A percentile compares a stretch with the other conserved stretches of the same genome.
phyloP scores from a whole-genome alignment of 2,797 vertebrate species.

The Helarctos malayanus region DNA sequence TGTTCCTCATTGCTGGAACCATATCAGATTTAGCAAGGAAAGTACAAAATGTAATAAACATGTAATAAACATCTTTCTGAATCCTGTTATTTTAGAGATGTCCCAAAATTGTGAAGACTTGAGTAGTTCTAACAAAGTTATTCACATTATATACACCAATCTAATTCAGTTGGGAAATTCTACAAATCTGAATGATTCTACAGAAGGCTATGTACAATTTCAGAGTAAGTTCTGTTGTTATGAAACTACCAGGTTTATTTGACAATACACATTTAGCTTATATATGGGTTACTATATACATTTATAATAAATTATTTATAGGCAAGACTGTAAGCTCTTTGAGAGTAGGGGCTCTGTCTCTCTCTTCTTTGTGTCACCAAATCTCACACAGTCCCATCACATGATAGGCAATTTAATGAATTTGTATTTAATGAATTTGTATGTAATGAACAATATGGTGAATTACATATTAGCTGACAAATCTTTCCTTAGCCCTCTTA shows the following conservation, averaged over 20 bases:
- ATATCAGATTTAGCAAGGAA: slow-evolving; percentile 68
- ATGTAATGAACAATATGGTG: background rate
- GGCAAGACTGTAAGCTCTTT: background rate
- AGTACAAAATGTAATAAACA: slow-evolving; percentile 75
- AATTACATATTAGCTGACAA: background rate
- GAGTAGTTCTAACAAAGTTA: background rate
- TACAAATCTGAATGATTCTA: background rate
- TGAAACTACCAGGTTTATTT: background rate
- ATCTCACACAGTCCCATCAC: background rate
- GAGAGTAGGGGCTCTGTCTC: background rate
- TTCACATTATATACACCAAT: background rate
- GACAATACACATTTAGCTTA: background rate
- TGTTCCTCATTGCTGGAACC: slow-evolving; percentile 69
- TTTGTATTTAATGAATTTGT: slow-evolving; percentile 31
- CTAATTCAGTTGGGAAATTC: background rate
- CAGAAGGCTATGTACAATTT: background rate
- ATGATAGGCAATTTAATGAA: background rate
- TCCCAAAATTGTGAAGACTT: slow-evolving; percentile 23
- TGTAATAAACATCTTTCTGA: slow-evolving; percentile 65
- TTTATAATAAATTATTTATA: background rate
- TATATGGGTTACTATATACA: background rate
- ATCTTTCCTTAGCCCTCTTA: background rate
- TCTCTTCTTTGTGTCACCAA: background rate
- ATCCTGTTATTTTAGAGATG: slow-evolving; percentile 55
- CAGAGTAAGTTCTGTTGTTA: background rate